Percentiles rank a stretch among this genome's conserved stretches.
These are phyloP conservation scores for Bombyx mandarina DNA, from an alignment of 1,140 invertebrate genomes.

Conservation along the genomic window DNA sequence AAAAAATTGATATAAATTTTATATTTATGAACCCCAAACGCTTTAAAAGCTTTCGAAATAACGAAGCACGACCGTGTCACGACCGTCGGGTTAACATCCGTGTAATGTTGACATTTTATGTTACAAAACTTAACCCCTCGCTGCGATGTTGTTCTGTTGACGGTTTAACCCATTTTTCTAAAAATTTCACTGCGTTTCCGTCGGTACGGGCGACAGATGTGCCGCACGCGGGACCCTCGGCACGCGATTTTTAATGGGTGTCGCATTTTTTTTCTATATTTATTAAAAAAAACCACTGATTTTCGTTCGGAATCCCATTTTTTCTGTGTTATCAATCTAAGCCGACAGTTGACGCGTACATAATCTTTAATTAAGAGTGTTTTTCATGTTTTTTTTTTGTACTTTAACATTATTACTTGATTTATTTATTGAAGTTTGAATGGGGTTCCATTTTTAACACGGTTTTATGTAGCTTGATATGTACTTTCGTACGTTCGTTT, in stretches of 20 bases:
- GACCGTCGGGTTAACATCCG: slow-evolving; percentile 21
- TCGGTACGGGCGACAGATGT: slow-evolving; percentile 53
- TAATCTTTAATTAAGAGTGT: slow-evolving; percentile 69
- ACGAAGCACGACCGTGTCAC: slow-evolving; percentile 1
- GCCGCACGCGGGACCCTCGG: slow-evolving; percentile 38
- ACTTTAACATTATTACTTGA: slow-evolving; percentile 32
- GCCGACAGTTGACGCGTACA: slow-evolving; percentile 67
- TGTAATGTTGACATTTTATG: slow-evolving; percentile 37
- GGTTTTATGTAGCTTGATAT: background rate
- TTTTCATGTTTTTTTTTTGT: slow-evolving; percentile 37
- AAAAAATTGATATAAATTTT: too few species aligned
- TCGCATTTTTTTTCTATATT: slow-evolving; percentile 42
- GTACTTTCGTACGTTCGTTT: background rate
- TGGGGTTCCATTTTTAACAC: slow-evolving; percentile 2
- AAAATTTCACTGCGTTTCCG: slow-evolving; percentile 50
- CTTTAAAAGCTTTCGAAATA: too few species aligned
- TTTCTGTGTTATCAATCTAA: slow-evolving; percentile 37
- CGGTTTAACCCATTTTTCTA: slow-evolving; percentile 64
- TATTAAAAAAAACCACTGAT: background rate
- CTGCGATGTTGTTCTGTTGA: slow-evolving; percentile 50
- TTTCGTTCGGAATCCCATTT: slow-evolving; percentile 27
- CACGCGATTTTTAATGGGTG: slow-evolving; percentile 55
- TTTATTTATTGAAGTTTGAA: slow-evolving; percentile 46
- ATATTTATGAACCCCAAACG: too few species aligned
- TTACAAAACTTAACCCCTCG: slow-evolving; percentile 38